These are phyloP conservation scores for Trichogramma pretiosum DNA, from an alignment of 1,140 invertebrate species.

Conservation along the genomic window DNA sequence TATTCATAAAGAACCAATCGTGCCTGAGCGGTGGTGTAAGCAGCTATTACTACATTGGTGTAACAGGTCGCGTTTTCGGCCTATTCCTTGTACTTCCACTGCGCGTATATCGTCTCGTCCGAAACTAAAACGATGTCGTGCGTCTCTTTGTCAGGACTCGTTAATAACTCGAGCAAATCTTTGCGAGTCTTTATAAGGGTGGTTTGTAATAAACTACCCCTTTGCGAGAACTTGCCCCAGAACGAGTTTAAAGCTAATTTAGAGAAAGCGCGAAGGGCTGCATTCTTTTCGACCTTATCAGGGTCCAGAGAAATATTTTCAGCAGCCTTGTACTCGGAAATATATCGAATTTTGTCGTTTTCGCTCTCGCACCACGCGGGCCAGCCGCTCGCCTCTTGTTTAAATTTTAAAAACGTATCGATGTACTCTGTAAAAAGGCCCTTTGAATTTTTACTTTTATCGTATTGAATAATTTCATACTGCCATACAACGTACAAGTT, in stretches of 20 bases:
- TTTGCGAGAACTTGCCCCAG: conserved; percentile 33
- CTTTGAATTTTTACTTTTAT: conserved; percentile 13
- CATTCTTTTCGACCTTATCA: conserved; percentile 32
- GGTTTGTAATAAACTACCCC: conserved; percentile 25
- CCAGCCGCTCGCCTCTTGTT: conserved; percentile 31
- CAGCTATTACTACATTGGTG: conserved; percentile 34
- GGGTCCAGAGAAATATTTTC: conserved; percentile 34
- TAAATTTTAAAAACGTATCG: conserved; percentile 31
- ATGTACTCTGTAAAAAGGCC: conserved; percentile 30
- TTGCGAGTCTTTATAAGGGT: conserved; percentile 22
- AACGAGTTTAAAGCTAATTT: conserved; percentile 35
- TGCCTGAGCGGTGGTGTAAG: conserved; percentile 36
- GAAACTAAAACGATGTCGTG: conserved; percentile 18
- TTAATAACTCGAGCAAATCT: conserved; percentile 26
- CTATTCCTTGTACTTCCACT: conserved; percentile 21
- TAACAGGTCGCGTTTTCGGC: not conserved
- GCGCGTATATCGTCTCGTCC: conserved; percentile 24
- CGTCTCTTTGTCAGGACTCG: conserved; percentile 22
- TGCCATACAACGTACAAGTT: conserved; percentile 36
- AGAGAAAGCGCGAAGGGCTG: conserved; percentile 22
- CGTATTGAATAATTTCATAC: conserved; percentile 22
- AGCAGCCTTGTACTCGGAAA: not conserved
- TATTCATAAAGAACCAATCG: conserved; percentile 35
- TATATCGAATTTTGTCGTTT: not conserved
- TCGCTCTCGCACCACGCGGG: conserved; percentile 21